Base-by-base conservation (phyloP, 2,113 vertebrate genomes). In the Egretta garzetta region DNA sequence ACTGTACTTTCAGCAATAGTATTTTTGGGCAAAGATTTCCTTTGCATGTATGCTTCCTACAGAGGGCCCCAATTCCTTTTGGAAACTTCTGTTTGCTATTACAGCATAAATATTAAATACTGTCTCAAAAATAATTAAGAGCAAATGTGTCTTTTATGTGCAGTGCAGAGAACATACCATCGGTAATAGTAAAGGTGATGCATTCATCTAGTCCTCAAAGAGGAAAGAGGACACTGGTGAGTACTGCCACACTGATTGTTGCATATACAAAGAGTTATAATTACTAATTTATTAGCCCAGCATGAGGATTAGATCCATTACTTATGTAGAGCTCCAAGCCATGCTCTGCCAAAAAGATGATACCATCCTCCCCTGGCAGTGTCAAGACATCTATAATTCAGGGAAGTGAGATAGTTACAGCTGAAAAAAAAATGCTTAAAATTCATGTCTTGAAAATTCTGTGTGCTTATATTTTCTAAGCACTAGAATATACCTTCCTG, bases 221-320 rank as follows among this genome's bases (percentile, higher is more conserved):
- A 93, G 81, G 91, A 91, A 96, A 87, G 77, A 63, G 35, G 93
- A 87, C 39, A 62, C 91, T 64, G 53, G 32, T 62, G 47, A 93
- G 45, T 84, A 67, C 77, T 81, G 70, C 62, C 23, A 18, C 95
- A 91, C 66, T 87, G 89, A 93, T 96, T 95, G 89, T 87, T 96
- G 41, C 58, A 58, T 73, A 73, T 41, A 91, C 82, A 87, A 70
- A 72, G 66, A 93, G 45, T 75, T 92, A 70, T 37, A 87, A 96
- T 96, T 89, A 94, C 86, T 96, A 93, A 97, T 96, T 95, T 94
- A 97, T 97, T 90, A 94, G 80, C 58, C 32, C 70, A 37, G 74
- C 39, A 10, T 60, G 68, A 74, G 85, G 72, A 84, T 86, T 95
- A 88, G 63, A 73, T 71, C 84, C 77, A 96, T 96, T 90, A 95